Conservation (phyloP, 92 coral and sea anemone genomes). For the Parazoanthus atlanticus region DNA sequence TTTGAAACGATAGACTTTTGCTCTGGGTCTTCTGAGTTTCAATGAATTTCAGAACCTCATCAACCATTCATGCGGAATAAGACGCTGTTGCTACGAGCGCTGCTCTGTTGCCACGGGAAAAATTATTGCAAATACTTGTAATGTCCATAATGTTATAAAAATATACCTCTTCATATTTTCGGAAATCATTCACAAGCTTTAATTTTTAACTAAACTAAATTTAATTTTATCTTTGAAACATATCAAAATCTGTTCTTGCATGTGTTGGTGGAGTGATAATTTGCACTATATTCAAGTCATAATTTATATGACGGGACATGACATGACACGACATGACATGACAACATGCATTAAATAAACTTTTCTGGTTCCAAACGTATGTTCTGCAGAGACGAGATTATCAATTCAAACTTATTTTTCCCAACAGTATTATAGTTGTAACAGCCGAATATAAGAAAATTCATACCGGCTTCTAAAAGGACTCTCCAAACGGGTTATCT, state of each 20-base stretch:
- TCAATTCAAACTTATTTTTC: no score
- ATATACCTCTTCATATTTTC: not conserved
- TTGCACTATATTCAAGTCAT: not conserved
- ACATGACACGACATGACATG: not conserved
- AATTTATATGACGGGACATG: not conserved
- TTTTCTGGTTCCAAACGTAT: no score
- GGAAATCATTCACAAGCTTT: not conserved
- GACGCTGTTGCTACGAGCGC: not conserved
- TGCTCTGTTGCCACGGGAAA: conserved; percentile 11
- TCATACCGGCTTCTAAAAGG: no score
- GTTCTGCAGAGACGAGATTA: not conserved
- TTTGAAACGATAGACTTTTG: not conserved
- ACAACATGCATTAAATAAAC: no score
- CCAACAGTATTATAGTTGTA: no score
- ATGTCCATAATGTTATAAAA: no score
- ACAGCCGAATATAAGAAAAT: no score
- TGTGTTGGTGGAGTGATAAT: not conserved
- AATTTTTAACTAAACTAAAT: no score
- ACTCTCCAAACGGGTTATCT: no score
- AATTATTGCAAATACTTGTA: not conserved
- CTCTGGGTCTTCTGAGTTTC: not conserved
- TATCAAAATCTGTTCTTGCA: no score
- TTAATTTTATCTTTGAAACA: not conserved
- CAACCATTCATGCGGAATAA: not conserved
- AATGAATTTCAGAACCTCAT: not conserved